phyloP scores from a whole-genome alignment of 1,140 invertebrate species.

The Dendroctonus ponderosae region DNA sequence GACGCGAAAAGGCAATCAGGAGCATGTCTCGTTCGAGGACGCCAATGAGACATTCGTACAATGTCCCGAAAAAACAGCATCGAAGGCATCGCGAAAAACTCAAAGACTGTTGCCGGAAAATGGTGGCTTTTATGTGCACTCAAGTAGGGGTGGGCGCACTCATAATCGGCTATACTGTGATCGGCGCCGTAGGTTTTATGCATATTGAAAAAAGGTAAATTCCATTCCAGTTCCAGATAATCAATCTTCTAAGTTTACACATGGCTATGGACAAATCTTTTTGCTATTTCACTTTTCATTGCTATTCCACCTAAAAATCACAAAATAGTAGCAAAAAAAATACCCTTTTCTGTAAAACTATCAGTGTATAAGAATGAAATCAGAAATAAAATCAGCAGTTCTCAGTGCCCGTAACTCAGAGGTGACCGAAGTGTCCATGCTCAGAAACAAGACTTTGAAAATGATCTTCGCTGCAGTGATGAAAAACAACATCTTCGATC shows the following conservation, averaged over 20 bases:
- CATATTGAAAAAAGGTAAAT: constrained; percentile 61
- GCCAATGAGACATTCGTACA: constrained; percentile 9
- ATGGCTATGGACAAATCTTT: too few species aligned
- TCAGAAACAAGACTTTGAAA: constrained; percentile 33
- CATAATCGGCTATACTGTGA: constrained; percentile 91
- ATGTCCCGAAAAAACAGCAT: constrained; percentile 39
- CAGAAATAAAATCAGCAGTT: constrained; percentile 26
- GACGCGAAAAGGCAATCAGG: neutral
- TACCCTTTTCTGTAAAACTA: neutral
- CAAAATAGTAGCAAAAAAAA: too few species aligned
- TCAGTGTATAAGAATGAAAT: neutral
- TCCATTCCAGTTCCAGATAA: neutral
- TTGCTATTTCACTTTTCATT: too few species aligned
- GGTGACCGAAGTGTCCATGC: neutral
- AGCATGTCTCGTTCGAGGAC: constrained; percentile 17
- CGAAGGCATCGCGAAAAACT: constrained; percentile 59
- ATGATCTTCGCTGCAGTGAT: constrained; percentile 45
- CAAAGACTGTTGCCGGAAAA: constrained; percentile 79
- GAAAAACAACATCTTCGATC: constrained; percentile 32
- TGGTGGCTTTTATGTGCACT: constrained; percentile 88
- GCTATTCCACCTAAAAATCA: too few species aligned
- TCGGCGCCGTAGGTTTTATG: constrained; percentile 91
- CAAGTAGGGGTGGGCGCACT: constrained; percentile 93
- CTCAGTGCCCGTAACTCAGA: constrained; percentile 50
- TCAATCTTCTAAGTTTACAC: too few species aligned